Conservation (phyloP, 2,797 vertebrate genomes). For the Vultur gryphus region DNA sequence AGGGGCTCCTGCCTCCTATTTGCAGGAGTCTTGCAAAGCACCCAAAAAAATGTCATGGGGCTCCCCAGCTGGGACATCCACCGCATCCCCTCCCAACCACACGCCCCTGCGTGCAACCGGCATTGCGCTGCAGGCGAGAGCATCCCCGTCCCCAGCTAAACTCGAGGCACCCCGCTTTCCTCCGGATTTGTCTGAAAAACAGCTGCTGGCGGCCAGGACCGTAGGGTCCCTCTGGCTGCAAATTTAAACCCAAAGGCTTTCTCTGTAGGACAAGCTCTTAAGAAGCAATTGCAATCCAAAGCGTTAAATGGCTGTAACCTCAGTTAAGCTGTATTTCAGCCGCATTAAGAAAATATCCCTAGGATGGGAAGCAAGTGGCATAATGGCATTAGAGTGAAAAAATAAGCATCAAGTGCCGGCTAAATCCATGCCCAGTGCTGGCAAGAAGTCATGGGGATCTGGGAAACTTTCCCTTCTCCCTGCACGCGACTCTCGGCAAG, state of each 20-base stretch:
- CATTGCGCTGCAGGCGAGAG: neutral
- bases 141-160: neutral
- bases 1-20: neutral
- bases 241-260: conserved; percentile 15
- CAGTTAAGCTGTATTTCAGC: conserved; percentile 44
- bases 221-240: neutral
- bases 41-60: fast-evolving
- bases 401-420: neutral
- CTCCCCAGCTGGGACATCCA: neutral
- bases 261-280: conserved; percentile 15
- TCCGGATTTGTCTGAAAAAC: neutral
- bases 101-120: fast-evolving
- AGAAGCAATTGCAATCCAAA: conserved; percentile 9
- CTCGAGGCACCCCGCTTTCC: fast-evolving
- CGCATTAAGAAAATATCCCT: conserved; percentile 52
- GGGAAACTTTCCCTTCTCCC: neutral
- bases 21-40: neutral
- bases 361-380: conserved; percentile 37
- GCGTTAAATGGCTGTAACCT: conserved; percentile 31
- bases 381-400: conserved; percentile 49
- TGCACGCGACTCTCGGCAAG: neutral
- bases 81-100: neutral
- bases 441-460: neutral
- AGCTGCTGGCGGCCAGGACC: neutral
- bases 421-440: neutral